Evolutionary conservation across 2,797 vertebrate genomes (phyloP).

Genomic region (Morelia viridis): DNA sequence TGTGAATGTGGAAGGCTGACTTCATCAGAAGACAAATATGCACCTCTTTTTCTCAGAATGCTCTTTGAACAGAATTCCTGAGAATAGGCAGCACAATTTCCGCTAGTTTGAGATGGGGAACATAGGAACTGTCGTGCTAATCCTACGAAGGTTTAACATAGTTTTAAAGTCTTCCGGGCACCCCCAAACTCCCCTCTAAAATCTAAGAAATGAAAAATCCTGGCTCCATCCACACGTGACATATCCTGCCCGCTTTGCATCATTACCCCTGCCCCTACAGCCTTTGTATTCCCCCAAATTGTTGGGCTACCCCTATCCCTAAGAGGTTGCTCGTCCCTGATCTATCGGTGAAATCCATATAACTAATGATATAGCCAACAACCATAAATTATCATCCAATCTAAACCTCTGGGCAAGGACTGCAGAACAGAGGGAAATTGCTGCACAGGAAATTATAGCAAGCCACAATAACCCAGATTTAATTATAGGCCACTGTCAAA

Average conservation of each 20-base stretch:
- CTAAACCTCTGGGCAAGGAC: background rate
- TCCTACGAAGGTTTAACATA: background rate
- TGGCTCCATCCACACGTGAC: background rate
- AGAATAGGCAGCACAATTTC: background rate
- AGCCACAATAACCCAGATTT: background rate
- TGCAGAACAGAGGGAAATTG: background rate
- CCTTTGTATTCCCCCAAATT: background rate
- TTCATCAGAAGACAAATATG: background rate
- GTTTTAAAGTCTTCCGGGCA: background rate
- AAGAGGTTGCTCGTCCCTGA: background rate
- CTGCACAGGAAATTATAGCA: background rate
- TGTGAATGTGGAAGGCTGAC: background rate
- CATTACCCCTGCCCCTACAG: background rate
- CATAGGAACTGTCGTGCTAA: background rate
- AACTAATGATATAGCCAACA: background rate
- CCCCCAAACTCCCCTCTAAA: background rate
- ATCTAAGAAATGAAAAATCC: background rate
- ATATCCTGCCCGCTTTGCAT: background rate
- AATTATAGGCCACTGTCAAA: background rate
- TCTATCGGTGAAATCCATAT: background rate
- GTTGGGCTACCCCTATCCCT: background rate
- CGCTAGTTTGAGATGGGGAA: background rate
- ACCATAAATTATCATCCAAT: background rate
- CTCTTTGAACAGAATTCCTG: no score
- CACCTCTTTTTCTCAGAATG: background rate